Base-by-base conservation (phyloP, 2,113 vertebrate genomes). In the Eudyptes chrysolophus region DNA sequence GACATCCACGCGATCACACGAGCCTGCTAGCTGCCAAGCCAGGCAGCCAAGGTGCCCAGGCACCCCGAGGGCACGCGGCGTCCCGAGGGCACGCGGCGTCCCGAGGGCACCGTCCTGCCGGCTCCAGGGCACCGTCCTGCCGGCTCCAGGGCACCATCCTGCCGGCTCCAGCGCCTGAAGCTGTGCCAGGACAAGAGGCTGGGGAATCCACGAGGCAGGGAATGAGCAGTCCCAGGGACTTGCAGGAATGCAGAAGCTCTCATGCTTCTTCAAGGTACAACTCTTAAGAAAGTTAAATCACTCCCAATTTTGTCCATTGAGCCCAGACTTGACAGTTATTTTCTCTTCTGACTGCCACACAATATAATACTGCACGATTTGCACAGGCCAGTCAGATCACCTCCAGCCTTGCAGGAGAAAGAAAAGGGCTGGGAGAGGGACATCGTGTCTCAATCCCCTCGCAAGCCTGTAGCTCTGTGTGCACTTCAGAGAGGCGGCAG, bases 1-100 rank as follows among this genome's bases (percentile, higher is more conserved):
- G 36, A n/a, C 4, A 22, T 3, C 48, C 49, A 3, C 1, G 4
- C 5, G 0, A 25, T 21, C 16, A 0, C 25, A n/a, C 4, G 0
- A 42, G 76, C 29, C 29, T 26, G 29, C 17, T 16, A 21, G 55
- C 13, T 16, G 55, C 76, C 34, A 9, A 25, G n/a, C n/a, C n/a
- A 40, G n/a, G 58, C 42, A 46, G 72, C 72, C 30, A 8, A 30
- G 27, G 70, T 55, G 51, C 51, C 51, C 27, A 5, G 65, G 44
- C 16, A 4, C 46, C 46, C 42, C 6, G 5, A 18, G 65, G 42
- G 44, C 65, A 44, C 5, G 2, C 6, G 3, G 62, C 40, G 15
- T 19, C 62, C 64, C 27, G 0, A 42, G 27, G 18, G 18, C 25
- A 40, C 3, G 10, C 4, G 2, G 36, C 25, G 27, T 27, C 60